Evolutionary conservation across 2,888 invertebrate species (phyloP).

Genomic region (Hypolimnas misippus): DNA sequence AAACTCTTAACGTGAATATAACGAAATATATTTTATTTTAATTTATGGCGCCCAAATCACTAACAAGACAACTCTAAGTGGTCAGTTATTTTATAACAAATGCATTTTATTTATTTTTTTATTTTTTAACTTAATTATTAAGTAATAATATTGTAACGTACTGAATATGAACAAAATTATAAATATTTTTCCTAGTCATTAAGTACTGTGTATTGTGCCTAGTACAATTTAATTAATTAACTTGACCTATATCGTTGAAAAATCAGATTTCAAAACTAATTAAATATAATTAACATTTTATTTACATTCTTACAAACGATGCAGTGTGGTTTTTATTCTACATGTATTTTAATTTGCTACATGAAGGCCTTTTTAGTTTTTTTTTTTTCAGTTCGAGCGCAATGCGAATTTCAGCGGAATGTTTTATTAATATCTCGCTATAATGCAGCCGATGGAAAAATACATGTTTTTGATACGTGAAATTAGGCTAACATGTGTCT

Average conservation of each 20-base stretch:
- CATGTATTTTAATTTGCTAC: constrained; percentile 25
- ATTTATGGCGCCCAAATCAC: too few species aligned
- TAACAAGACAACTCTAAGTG: too few species aligned
- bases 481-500: neutral
- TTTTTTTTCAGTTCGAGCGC: constrained; percentile 25
- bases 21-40: too few species aligned
- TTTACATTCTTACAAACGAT: constrained; percentile 11
- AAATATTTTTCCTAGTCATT: neutral
- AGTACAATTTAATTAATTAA: neutral
- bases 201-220: neutral
- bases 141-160: too few species aligned
- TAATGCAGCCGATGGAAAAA: constrained; percentile 25
- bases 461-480: constrained; percentile 17
- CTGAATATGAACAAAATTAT: too few species aligned
- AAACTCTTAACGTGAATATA: too few species aligned
- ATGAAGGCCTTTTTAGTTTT: constrained; percentile 22
- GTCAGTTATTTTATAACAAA: too few species aligned
- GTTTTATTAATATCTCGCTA: constrained; percentile 30
- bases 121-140: too few species aligned
- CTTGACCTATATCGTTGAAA: neutral
- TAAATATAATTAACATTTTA: constrained; percentile 8
- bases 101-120: too few species aligned
- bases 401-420: constrained; percentile 25
- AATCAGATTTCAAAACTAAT: neutral
- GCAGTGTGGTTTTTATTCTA: constrained; percentile 18